Percentiles rank a stretch among this genome's conserved stretches.
These are phyloP conservation scores for Fragum whitleyi DNA, from an alignment of 2,888 invertebrate genomes.

Conservation along the genomic window DNA sequence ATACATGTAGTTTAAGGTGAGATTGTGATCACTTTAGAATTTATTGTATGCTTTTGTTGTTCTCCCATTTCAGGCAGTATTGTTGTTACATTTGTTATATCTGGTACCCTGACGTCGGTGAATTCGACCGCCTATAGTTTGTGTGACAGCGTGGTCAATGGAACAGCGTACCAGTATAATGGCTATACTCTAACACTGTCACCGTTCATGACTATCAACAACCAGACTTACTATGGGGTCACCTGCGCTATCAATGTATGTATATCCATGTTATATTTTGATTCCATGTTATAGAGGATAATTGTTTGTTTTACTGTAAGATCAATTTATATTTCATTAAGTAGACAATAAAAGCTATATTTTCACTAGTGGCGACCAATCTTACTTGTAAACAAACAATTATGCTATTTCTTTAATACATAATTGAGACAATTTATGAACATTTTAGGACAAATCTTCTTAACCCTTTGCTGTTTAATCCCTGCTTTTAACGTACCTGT, in stretches of 20 bases:
- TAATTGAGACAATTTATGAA: too few relatives aligned
- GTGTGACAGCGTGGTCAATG: conserved; percentile 59
- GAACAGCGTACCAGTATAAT: conserved; percentile 56
- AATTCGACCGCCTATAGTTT: conserved; percentile 63
- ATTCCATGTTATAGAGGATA: not conserved
- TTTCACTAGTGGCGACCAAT: too few relatives aligned
- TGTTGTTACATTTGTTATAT: conserved; percentile 64
- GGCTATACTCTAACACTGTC: conserved; percentile 54
- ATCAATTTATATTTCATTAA: too few relatives aligned
- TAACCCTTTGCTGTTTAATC: too few relatives aligned
- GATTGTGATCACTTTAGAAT: too few relatives aligned
- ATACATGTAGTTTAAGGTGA: too few relatives aligned
- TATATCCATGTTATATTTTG: not conserved
- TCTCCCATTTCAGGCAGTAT: conserved; percentile 70
- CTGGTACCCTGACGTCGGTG: conserved; percentile 56
- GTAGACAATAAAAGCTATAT: too few relatives aligned
- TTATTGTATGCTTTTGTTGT: not conserved
- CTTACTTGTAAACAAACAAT: too few relatives aligned
- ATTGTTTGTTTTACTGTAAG: too few relatives aligned
- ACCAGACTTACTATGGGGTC: conserved; percentile 64
- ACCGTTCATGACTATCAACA: conserved; percentile 63
- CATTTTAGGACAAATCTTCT: too few relatives aligned
- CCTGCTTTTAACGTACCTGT: too few relatives aligned
- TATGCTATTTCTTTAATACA: too few relatives aligned
- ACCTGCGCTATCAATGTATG: conserved; percentile 61